Conservation (phyloP, 2,113 vertebrate species). For the Vombatus ursinus region DNA sequence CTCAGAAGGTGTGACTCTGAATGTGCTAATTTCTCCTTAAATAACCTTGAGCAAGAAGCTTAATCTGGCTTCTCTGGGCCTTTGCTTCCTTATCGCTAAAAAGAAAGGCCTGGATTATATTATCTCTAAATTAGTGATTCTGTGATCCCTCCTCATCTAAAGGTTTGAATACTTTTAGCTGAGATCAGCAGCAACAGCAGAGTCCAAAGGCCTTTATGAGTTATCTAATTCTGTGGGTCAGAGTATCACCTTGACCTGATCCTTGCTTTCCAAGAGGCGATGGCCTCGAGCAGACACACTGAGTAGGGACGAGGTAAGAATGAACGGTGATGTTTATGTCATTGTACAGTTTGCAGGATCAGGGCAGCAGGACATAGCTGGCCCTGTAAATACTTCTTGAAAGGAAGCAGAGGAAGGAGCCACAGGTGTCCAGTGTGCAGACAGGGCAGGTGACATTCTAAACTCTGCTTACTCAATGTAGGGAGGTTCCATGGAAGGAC, state of each 20-base stretch:
- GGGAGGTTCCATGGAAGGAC: too few relatives aligned
- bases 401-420: background rate
- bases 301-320: background rate
- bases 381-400: background rate
- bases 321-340: background rate
- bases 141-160: background rate
- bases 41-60: background rate
- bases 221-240: background rate
- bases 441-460: background rate
- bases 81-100: background rate
- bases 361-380: background rate
- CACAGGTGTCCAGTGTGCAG: background rate
- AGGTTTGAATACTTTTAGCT: background rate
- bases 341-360: background rate
- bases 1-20: background rate
- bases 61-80: background rate
- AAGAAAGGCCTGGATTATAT: background rate
- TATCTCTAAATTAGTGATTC: background rate
- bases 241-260: background rate
- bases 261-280: background rate
- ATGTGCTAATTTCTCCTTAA: background rate
- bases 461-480: accelerated
- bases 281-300: background rate
- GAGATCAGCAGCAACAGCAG: background rate
- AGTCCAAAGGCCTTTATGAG: background rate